Evolutionary conservation across 2,888 invertebrate species (phyloP), one percentile per base, ranked within the genome.

Genomic region (Cetonia aurata): DNA sequence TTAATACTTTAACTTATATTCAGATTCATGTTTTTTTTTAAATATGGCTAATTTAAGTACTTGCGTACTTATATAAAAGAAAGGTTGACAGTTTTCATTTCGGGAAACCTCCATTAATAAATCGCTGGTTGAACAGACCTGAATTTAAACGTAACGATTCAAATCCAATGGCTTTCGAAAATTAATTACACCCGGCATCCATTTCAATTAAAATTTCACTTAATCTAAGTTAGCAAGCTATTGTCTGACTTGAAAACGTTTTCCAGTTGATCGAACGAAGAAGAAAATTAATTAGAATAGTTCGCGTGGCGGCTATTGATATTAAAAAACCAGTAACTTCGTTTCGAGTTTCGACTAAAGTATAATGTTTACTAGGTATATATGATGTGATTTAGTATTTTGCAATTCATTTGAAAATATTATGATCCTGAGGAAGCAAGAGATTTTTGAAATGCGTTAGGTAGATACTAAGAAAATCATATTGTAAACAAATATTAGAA

Each of bases 141-240:
- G n/a, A 62, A 62, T 62, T 50, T 48, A 48, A 48, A 62, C 19
- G 13, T 60, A 48, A 48, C 48, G 52, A 50, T 15, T 50, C 62
- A 41, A 37, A 17, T 50, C 50, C 50, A 50, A 50, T 65, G 50
- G 62, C 50, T 50, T 65, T 17, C 37, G 33, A 65, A 37, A 65
- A 65, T 65, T 65, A 48, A 65, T 65, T 65, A 13, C 37, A 33
- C 17, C 25, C 13, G 50, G 50, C 33, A 37, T 65, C 37, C 52
- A 37, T 33, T 19, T 50, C 62, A 65, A 65, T 65, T 65, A 65
- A 65, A 65, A 65, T 65, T 65, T 65, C 50, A 37, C 62, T 50
- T 65, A 65, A 65, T 65, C 19, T 37, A 50, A 50, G 62, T 65
- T 65, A 37, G 37, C 50, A 37, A n/a, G 50, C 19, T 12, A 3